These are phyloP conservation scores for Cantharis rustica DNA, from an alignment of 2,888 invertebrate species.

Conservation along the genomic window DNA sequence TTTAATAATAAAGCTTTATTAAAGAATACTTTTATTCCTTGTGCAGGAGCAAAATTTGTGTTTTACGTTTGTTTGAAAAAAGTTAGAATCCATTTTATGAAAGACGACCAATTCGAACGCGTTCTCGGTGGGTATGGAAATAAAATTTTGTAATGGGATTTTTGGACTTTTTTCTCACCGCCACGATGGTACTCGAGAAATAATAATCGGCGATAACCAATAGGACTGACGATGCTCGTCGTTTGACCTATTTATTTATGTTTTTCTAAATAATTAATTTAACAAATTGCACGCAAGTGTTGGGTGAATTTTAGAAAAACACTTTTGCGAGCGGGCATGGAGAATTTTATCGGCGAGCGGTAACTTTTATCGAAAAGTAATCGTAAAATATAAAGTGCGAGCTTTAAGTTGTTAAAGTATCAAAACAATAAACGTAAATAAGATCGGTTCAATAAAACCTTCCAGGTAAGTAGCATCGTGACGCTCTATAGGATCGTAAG, in stretches of 20 bases:
- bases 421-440: constrained; percentile 22
- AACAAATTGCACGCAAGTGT: background rate
- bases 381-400: constrained; percentile 5
- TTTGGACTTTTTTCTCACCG: background rate
- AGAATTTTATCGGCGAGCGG: background rate
- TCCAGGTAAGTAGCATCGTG: constrained; percentile 21
- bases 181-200: background rate
- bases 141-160: background rate
- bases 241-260: constrained; percentile 10
- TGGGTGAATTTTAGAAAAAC: background rate
- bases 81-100: background rate
- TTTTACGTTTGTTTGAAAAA: background rate
- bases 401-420: constrained; percentile 14
- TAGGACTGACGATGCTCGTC: background rate
- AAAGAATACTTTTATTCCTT: background rate
- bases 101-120: background rate
- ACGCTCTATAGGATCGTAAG: constrained; percentile 20
- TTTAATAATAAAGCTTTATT: background rate
- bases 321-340: background rate
- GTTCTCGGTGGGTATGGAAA: background rate
- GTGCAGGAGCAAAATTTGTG: background rate
- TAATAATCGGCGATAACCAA: constrained; percentile 10
- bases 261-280: background rate
- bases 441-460: constrained; percentile 20
- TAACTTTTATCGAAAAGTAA: background rate